These are phyloP conservation scores for Crotalus helleri DNA, from an alignment of 2,113 vertebrate genomes.

Conservation along the genomic window DNA sequence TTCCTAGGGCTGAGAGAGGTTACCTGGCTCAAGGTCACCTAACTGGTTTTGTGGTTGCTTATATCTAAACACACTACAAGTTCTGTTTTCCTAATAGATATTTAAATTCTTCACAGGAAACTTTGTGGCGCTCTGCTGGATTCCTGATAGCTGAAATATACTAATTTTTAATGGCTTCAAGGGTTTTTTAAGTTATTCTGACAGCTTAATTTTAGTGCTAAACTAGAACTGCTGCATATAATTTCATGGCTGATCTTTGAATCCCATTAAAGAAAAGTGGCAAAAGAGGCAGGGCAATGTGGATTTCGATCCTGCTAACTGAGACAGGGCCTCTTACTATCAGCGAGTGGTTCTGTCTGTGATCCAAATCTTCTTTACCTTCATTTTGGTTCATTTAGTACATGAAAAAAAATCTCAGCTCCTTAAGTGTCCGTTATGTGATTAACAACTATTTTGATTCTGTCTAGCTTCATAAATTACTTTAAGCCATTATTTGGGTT, in stretches of 20 bases:
- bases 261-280: neutral
- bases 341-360: neutral
- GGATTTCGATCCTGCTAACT: neutral
- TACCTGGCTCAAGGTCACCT: neutral
- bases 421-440: neutral
- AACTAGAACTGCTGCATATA: neutral
- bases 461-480: neutral
- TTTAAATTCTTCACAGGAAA: neutral
- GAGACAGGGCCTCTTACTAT: neutral
- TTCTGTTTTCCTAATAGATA: neutral
- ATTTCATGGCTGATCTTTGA: neutral
- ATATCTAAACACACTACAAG: neutral
- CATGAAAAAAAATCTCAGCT: neutral
- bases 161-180: neutral
- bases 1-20: neutral
- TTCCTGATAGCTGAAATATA: neutral
- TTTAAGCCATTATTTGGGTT: neutral
- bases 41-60: neutral
- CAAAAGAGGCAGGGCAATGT: neutral
- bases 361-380: neutral
- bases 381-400: neutral
- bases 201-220: neutral
- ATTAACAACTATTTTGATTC: neutral
- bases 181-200: neutral
- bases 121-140: neutral